phyloP scores from a whole-genome alignment of 1,140 invertebrate species.

The Zophobas atratus region DNA sequence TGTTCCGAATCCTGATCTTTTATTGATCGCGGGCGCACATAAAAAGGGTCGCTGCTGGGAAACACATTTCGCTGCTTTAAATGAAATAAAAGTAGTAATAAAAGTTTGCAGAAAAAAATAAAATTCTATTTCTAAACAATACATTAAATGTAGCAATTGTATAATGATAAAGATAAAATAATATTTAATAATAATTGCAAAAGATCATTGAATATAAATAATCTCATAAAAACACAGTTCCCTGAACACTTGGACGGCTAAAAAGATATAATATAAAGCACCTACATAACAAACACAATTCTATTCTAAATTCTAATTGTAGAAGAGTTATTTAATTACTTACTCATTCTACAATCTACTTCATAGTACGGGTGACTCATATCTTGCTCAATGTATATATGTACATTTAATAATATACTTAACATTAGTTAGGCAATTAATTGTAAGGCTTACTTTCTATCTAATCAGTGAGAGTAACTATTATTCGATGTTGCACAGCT shows the following conservation, averaged over 20 bases:
- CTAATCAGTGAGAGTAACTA: constrained; percentile 25
- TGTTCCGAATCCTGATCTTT: too few species aligned
- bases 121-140: constrained; percentile 44
- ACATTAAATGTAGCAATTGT: constrained; percentile 42
- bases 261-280: constrained; percentile 47
- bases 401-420: background rate
- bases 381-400: constrained; percentile 43
- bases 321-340: constrained; percentile 22
- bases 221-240: constrained; percentile 50
- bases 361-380: constrained; percentile 47
- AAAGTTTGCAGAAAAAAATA: constrained; percentile 23
- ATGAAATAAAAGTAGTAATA: constrained; percentile 24
- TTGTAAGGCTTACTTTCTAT: constrained; percentile 39
- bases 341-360: constrained; percentile 37
- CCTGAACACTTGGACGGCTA: constrained; percentile 61
- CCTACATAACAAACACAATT: constrained; percentile 39
- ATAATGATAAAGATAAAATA: constrained; percentile 29
- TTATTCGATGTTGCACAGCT: constrained; percentile 37
- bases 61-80: background rate
- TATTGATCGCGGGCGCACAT: too few species aligned
- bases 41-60: too few species aligned
- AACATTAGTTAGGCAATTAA: constrained; percentile 40
- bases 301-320: constrained; percentile 20
- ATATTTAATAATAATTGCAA: constrained; percentile 49
- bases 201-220: constrained; percentile 52